phyloP scores from a whole-genome alignment of 1,140 invertebrate genomes.

The Calycopis cecrops region DNA sequence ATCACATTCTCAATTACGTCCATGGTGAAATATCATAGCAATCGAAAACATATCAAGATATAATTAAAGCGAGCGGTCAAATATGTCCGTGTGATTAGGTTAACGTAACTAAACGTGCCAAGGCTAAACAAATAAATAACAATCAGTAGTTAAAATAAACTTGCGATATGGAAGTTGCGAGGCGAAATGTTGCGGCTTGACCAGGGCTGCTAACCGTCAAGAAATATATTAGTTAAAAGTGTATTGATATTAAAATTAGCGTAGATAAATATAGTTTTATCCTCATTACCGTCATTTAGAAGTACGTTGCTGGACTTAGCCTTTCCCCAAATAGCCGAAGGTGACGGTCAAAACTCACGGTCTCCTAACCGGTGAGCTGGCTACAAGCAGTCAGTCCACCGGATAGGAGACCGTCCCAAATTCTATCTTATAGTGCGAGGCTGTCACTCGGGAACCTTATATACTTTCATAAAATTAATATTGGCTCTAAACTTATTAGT shows the following conservation, averaged over 20 bases:
- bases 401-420: no score
- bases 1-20: conserved; percentile 2
- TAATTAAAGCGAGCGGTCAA: conserved; percentile 7
- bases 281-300: no score
- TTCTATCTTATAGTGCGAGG: no score
- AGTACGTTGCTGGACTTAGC: no score
- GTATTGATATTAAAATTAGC: not conserved
- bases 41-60: conserved; percentile 7
- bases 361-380: no score
- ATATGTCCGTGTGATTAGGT: not conserved
- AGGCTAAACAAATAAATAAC: conserved; percentile 40
- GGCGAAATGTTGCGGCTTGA: not conserved
- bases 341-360: no score
- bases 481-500: no score
- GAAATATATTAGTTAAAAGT: not conserved
- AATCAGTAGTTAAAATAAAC: conserved; percentile 35
- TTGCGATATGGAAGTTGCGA: conserved; percentile 5
- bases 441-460: no score
- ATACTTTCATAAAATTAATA: no score
- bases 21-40: not conserved
- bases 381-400: no score
- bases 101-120: conserved; percentile 33
- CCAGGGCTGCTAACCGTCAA: not conserved
- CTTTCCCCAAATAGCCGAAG: no score
- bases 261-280: not conserved